These are phyloP conservation scores for Doryteuthis pealeii DNA, from an alignment of 1,140 invertebrate species.

Conservation along the genomic window DNA sequence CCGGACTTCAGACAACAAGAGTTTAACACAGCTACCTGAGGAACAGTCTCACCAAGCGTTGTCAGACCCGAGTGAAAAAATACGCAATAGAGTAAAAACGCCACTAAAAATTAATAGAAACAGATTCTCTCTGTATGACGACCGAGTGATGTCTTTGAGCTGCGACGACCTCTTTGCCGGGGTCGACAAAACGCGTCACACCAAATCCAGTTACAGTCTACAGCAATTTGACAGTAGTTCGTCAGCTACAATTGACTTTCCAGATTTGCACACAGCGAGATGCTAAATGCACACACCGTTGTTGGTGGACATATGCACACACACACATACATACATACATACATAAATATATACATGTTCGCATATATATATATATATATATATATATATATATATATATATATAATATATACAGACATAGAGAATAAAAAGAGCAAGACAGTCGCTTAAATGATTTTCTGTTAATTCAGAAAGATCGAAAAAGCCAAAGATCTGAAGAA, in stretches of 20 bases:
- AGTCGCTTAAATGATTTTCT: too few species aligned
- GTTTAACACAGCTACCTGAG: not conserved
- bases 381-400: not conserved
- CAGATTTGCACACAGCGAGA: not conserved
- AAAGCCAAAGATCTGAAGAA: too few species aligned
- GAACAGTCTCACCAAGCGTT: conserved; percentile 69
- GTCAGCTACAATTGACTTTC: not conserved
- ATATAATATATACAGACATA: too few species aligned
- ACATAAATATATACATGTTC: too few species aligned
- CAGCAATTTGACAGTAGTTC: conserved; percentile 24
- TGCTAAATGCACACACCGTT: not conserved
- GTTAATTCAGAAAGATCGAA: too few species aligned
- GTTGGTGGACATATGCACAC: not conserved
- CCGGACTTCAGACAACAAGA: not conserved
- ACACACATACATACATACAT: not conserved
- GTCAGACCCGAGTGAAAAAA: conserved; percentile 66
- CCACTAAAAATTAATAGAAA: conserved; percentile 75
- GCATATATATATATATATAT: too few species aligned
- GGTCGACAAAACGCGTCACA: conserved; percentile 4
- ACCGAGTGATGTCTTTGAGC: conserved; percentile 73
- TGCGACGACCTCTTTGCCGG: conserved; percentile 9
- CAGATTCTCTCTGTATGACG: conserved; percentile 81
- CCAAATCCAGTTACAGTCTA: conserved; percentile 30
- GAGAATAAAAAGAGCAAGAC: too few species aligned
- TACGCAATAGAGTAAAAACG: conserved; percentile 79